These are phyloP conservation scores for Cylloceria caligata DNA, from an alignment of 2,888 invertebrate species.

Conservation along the genomic window DNA sequence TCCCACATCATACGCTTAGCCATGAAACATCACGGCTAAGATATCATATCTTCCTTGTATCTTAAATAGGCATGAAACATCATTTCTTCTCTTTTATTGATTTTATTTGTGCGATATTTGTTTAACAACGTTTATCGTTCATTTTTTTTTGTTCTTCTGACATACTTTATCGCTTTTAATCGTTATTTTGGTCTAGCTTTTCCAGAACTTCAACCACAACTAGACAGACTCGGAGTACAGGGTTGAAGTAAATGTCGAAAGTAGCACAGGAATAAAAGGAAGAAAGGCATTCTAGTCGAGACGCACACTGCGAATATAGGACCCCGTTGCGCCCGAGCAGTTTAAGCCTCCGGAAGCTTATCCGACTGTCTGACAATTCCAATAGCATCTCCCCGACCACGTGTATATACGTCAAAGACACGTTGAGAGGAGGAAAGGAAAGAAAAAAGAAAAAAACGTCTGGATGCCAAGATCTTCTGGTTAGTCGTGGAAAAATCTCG, in stretches of 20 bases:
- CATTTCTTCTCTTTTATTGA: neutral
- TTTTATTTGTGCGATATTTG: neutral
- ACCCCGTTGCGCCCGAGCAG: slow-evolving; percentile 58
- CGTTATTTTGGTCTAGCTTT: slow-evolving; percentile 18
- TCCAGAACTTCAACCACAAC: slow-evolving; percentile 6
- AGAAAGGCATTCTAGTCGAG: slow-evolving; percentile 55
- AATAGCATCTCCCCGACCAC: slow-evolving; percentile 57
- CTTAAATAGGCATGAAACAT: too few relatives aligned
- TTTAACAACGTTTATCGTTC: neutral
- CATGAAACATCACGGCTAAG: too few relatives aligned
- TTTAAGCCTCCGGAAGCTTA: slow-evolving; percentile 60
- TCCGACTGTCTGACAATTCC: slow-evolving; percentile 67
- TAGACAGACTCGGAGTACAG: slow-evolving; percentile 6
- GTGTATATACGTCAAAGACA: slow-evolving; percentile 59
- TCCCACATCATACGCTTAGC: too few relatives aligned
- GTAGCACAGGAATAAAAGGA: slow-evolving; percentile 49
- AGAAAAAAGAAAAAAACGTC: slow-evolving; percentile 28
- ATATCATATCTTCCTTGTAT: too few relatives aligned
- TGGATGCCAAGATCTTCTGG: slow-evolving; percentile 50
- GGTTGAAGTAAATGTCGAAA: slow-evolving; percentile 49
- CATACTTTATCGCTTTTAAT: slow-evolving; percentile 39
- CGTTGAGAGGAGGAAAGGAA: slow-evolving; percentile 14
- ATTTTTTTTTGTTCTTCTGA: neutral
- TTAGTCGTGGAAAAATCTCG: slow-evolving; percentile 11
- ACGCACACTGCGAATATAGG: slow-evolving; percentile 55